phyloP scores from a whole-genome alignment of 1,140 invertebrate species.

The Campodea augens region DNA sequence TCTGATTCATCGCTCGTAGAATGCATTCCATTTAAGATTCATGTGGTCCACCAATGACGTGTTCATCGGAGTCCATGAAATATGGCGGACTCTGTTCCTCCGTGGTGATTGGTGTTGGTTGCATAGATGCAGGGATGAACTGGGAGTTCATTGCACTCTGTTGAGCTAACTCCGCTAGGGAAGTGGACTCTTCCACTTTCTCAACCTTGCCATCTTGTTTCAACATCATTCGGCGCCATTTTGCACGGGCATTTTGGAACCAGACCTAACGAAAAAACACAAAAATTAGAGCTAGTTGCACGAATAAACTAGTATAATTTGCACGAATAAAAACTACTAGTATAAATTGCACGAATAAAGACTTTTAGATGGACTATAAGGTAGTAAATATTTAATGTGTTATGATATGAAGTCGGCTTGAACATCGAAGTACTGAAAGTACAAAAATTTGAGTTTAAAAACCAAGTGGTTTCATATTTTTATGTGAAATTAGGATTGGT shows the following conservation, averaged over 20 bases:
- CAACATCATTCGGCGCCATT: constrained; percentile 84
- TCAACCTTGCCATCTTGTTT: constrained; percentile 49
- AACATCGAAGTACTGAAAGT: too few relatives aligned
- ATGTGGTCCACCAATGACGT: too few relatives aligned
- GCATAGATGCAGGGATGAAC: too few relatives aligned
- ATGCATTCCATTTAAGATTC: too few relatives aligned
- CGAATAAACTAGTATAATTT: constrained; percentile 3
- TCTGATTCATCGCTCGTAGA: too few relatives aligned
- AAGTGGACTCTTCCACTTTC: constrained; percentile 4
- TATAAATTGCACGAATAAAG: background rate
- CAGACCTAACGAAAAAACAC: constrained; percentile 65
- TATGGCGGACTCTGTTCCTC: background rate
- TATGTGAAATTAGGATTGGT: too few relatives aligned
- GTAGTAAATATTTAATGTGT: too few relatives aligned
- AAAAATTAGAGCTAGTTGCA: constrained; percentile 25
- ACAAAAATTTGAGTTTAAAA: too few relatives aligned
- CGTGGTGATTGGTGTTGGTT: background rate
- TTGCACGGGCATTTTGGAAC: constrained; percentile 97
- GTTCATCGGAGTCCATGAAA: background rate
- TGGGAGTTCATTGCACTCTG: background rate
- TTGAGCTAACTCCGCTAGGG: background rate
- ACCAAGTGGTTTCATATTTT: too few relatives aligned
- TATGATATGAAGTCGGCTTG: too few relatives aligned
- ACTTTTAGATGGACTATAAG: too few relatives aligned
- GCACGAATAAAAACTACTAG: background rate